Evolutionary conservation across 2,888 invertebrate genomes (phyloP), one percentile per base, ranked within the genome.

Genomic region (Rhyacophila evoluta): DNA sequence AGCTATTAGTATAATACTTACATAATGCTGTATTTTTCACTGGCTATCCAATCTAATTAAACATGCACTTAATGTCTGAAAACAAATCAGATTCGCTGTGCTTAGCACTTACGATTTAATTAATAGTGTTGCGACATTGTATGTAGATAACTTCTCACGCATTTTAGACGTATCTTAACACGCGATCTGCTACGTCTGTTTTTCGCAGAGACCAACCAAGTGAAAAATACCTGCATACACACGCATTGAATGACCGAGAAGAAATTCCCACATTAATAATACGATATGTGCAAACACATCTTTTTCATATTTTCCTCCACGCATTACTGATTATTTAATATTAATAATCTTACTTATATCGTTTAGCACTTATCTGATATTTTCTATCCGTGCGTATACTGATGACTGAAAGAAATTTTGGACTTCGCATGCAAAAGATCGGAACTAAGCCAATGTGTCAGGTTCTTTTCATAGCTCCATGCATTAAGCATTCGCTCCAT

Each of bases 61-160:
- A 33, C 29, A 33, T 33, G 29, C 29, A 33, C 29, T 33, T 33
- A n/a, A 33, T 33, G 29, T 6, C 29, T 19, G 15, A 41, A 41
- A 41, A 19, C 41, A 41, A 19, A 19, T 15, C n/a, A 39, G 12
- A 8, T 12, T 39, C 39, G 5, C 12, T 5, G 39, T 19, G 41
- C 19, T 41, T 41, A 41, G 41, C 19, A 41, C 41, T 41, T 41
- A 8, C 41, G 19, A 19, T 3, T 41, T 41, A 41, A 41, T 41
- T 41, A 41, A 41, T 41, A 8, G 41, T 41, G 15, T 41, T 41
- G 41, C 41, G 19, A 41, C 41, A 41, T 41, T 41, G 19, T 41
- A 41, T 41, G 41, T 41, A 19, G 41, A 41, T 41, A 15, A 41
- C 41, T 41, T 41, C 41, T 41, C 41, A 41, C 41, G 41, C 19